A percentile compares a stretch with the other conserved stretches of the same genome.
Conservation (phyloP, 2,888 invertebrate genomes). For the Nysson spinosus region DNA sequence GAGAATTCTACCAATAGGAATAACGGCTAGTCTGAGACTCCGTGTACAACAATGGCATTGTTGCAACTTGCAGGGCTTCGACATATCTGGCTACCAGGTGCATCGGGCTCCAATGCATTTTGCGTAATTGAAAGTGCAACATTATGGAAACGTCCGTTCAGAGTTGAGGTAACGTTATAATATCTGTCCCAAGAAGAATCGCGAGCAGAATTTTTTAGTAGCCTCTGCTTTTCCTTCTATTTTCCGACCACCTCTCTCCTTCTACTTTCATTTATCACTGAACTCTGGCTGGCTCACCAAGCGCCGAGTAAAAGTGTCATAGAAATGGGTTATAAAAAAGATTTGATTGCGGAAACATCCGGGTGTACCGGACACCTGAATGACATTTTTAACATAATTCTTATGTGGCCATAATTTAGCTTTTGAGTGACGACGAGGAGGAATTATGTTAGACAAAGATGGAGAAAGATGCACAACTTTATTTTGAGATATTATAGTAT, state of each 20-base stretch:
- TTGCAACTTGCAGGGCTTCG: too few species aligned
- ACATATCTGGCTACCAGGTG: constrained; percentile 40
- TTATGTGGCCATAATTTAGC: constrained; percentile 46
- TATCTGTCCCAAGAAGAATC: constrained; percentile 71
- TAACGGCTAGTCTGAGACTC: too few species aligned
- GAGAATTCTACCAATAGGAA: too few species aligned
- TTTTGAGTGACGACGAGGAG: constrained; percentile 21
- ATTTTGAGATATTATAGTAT: too few species aligned
- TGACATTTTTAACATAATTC: constrained; percentile 66
- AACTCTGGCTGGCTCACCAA: not conserved
- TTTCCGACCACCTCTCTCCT: not conserved
- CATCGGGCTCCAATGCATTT: constrained; percentile 68
- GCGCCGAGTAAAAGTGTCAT: too few species aligned
- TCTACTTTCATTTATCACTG: constrained; percentile 29
- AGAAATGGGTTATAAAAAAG: constrained; percentile 46
- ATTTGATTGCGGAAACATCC: constrained; percentile 54
- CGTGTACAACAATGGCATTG: too few species aligned
- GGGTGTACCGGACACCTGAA: constrained; percentile 59
- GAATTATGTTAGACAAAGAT: constrained; percentile 59
- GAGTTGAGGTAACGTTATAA: constrained; percentile 60
- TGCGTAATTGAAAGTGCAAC: constrained; percentile 68
- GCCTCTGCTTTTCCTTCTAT: constrained; percentile 15
- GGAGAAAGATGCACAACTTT: too few species aligned
- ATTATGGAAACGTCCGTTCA: constrained; percentile 59
- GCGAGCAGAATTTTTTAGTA: constrained; percentile 71